These are phyloP conservation scores for Episyrphus balteatus DNA, from an alignment of 1,140 invertebrate species.

Conservation along the genomic window DNA sequence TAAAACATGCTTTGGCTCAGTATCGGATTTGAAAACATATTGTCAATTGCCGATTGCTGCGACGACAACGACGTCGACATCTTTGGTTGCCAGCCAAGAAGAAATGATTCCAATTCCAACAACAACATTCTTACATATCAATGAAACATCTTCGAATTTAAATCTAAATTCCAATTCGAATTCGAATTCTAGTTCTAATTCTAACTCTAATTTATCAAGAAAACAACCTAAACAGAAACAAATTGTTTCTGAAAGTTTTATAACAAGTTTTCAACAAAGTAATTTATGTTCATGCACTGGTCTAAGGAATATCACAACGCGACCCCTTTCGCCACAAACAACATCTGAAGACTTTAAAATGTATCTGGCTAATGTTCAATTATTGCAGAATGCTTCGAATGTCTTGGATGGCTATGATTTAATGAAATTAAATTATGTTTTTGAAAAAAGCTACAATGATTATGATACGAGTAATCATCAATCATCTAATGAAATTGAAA, in stretches of 20 bases:
- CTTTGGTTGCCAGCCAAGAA: too few relatives aligned
- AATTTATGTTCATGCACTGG: constrained; percentile 29
- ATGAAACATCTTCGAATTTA: not conserved
- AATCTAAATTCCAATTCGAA: not conserved
- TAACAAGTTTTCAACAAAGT: constrained; percentile 4
- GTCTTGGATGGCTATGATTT: constrained; percentile 43
- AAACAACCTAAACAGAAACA: not conserved
- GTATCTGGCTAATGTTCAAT: constrained; percentile 56
- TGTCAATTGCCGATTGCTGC: not conserved
- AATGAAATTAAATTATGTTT: constrained; percentile 44
- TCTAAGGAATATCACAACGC: constrained; percentile 47
- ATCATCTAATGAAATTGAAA: constrained; percentile 2
- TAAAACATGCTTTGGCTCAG: constrained; percentile 28
- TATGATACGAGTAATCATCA: constrained; percentile 18
- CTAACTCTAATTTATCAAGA: not conserved
- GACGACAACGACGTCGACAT: not conserved
- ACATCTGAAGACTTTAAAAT: constrained; percentile 54
- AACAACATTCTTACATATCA: too few relatives aligned
- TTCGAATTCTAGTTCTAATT: not conserved
- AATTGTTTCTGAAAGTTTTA: not conserved
- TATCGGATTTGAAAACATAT: constrained; percentile 25
- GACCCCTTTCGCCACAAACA: constrained; percentile 45
- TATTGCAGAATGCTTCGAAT: constrained; percentile 52
- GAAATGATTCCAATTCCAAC: too few relatives aligned
- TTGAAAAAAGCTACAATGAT: constrained; percentile 41